A percentile compares a stretch with the other conserved stretches of the same genome.
These are phyloP conservation scores for Sminthurinus signatus DNA, from an alignment of 1,140 invertebrate genomes.

Conservation along the genomic window DNA sequence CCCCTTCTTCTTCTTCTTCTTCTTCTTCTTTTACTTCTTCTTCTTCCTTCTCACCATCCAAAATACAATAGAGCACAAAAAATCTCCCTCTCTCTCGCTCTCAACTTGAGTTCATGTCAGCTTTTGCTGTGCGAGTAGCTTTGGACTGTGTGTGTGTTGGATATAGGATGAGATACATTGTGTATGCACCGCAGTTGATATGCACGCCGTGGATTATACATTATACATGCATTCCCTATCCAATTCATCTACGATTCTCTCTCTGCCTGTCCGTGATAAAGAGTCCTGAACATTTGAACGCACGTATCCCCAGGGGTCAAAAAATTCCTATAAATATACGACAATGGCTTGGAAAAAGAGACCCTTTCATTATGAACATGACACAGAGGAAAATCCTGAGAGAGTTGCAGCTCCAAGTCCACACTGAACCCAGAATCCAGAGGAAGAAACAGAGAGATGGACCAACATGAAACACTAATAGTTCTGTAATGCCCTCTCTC, in stretches of 20 bases:
- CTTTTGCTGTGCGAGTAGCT: constrained; percentile 13
- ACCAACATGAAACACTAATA: neutral
- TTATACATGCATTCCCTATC: too few species aligned
- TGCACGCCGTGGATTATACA: too few species aligned
- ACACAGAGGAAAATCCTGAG: neutral
- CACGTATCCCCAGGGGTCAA: constrained; percentile 11
- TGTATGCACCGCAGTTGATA: too few species aligned
- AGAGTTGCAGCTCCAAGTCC: neutral
- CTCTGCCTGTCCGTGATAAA: too few species aligned
- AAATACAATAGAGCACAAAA: constrained; percentile 12
- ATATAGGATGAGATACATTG: too few species aligned
- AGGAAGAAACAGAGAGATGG: neutral
- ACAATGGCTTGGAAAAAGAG: constrained; percentile 10
- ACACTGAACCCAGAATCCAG: neutral
- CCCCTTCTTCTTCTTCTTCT: neutral
- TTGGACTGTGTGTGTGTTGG: too few species aligned
- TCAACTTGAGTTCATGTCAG: too few species aligned
- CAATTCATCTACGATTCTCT: too few species aligned
- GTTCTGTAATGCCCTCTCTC: neutral
- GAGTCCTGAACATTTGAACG: too few species aligned
- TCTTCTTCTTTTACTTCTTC: neutral
- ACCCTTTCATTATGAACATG: constrained; percentile 13
- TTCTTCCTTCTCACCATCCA: neutral
- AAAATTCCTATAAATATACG: constrained; percentile 19
- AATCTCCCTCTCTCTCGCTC: neutral